These are phyloP conservation scores for Aleiodes leptofemur DNA, from an alignment of 2,888 invertebrate species.

Conservation along the genomic window DNA sequence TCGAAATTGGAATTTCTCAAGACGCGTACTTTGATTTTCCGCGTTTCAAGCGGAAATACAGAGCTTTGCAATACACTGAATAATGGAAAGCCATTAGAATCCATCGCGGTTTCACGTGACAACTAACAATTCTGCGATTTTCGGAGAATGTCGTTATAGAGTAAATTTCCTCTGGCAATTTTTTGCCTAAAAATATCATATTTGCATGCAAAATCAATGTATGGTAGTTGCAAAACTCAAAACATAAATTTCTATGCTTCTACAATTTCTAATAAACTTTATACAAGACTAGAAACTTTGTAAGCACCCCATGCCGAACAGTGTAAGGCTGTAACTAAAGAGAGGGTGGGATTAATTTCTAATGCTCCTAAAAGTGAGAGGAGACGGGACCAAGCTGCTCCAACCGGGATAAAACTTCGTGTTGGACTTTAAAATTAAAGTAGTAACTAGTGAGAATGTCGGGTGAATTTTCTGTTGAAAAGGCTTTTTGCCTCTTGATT, in stretches of 20 bases:
- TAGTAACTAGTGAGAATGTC: slow-evolving; percentile 33
- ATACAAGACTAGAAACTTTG: slow-evolving; percentile 19
- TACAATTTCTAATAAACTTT: slow-evolving; percentile 5
- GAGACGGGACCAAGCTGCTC: slow-evolving; percentile 31
- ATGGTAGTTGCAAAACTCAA: slow-evolving; percentile 56
- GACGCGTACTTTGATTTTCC: no score
- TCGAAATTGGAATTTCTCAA: no score
- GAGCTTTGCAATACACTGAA: no score
- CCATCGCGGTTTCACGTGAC: no score
- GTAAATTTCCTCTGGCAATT: neutral
- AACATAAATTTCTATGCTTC: slow-evolving; percentile 53
- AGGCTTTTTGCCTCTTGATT: slow-evolving; percentile 24
- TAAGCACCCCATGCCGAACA: slow-evolving; percentile 26
- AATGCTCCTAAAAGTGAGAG: slow-evolving; percentile 45
- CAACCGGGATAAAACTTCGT: slow-evolving; percentile 37
- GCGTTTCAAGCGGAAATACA: no score
- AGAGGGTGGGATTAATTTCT: slow-evolving; percentile 51
- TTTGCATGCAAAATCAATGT: slow-evolving; percentile 50
- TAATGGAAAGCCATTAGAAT: no score
- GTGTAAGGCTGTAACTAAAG: slow-evolving; percentile 33
- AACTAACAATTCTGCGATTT: no score
- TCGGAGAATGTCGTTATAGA: no score
- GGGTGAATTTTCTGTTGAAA: slow-evolving; percentile 38
- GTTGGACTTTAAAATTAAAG: slow-evolving; percentile 49
- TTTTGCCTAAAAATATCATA: neutral